These are phyloP conservation scores for Odontomyia ornata DNA, from an alignment of 2,888 invertebrate species.

Conservation along the genomic window DNA sequence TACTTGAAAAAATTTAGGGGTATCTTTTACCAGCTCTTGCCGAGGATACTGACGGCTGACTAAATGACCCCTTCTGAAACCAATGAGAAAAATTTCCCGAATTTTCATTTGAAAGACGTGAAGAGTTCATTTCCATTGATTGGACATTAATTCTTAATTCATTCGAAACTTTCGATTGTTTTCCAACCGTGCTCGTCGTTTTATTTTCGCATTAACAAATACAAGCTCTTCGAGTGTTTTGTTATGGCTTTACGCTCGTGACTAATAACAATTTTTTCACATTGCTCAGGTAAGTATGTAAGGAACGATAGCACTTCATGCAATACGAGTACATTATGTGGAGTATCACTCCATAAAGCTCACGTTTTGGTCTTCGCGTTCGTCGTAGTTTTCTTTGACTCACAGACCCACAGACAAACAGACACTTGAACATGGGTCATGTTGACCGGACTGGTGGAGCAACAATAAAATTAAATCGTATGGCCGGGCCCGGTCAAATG, in stretches of 20 bases:
- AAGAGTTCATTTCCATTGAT: no score
- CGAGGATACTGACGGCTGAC: no score
- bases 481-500: not conserved
- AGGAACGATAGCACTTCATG: not conserved
- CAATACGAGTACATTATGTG: slow-evolving; percentile 5
- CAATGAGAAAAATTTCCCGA: no score
- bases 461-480: slow-evolving; percentile 25
- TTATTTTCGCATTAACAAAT: not conserved
- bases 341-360: slow-evolving; percentile 10
- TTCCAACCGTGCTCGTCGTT: not conserved
- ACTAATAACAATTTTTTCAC: not conserved
- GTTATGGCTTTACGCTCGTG: not conserved
- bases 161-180: not conserved
- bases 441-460: not conserved
- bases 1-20: no score
- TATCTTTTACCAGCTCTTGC: no score
- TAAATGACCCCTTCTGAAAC: no score
- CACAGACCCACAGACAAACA: not conserved
- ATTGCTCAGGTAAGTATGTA: not conserved
- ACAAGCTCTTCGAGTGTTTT: not conserved
- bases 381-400: slow-evolving; percentile 3
- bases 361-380: not conserved
- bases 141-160: no score
- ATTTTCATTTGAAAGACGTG: no score
- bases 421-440: not conserved